These are phyloP conservation scores for Platyscapa corneri DNA, from an alignment of 1,140 invertebrate species.

Conservation along the genomic window DNA sequence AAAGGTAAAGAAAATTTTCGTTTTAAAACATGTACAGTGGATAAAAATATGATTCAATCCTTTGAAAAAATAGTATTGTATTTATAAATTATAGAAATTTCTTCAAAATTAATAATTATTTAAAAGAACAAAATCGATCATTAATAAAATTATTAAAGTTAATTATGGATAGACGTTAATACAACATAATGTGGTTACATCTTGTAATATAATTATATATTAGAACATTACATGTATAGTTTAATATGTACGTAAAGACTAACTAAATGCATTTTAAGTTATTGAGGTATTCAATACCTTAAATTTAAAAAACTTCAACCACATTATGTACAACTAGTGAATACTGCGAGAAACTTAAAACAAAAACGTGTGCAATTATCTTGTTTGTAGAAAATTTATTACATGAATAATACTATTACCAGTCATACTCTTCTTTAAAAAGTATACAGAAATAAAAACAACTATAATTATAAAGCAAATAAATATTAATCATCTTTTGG, in stretches of 20 bases:
- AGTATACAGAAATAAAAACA: too few relatives aligned
- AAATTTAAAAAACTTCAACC: too few relatives aligned
- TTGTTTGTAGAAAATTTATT: constrained; percentile 6
- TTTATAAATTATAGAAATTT: background rate
- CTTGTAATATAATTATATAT: too few relatives aligned
- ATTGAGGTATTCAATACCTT: background rate
- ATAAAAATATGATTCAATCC: background rate
- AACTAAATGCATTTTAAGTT: background rate
- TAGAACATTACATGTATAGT: too few relatives aligned
- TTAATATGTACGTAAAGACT: background rate
- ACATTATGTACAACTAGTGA: too few relatives aligned
- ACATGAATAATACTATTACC: background rate
- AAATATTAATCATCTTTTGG: background rate
- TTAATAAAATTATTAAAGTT: background rate
- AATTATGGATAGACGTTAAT: background rate
- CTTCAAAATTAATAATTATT: background rate
- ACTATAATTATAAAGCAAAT: background rate
- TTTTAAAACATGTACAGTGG: background rate
- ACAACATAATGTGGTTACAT: background rate
- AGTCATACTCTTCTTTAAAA: background rate
- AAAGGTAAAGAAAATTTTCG: background rate
- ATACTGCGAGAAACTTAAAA: background rate
- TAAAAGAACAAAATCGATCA: background rate
- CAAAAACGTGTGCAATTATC: background rate
- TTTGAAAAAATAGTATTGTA: background rate